phyloP scores from a whole-genome alignment of 2,113 vertebrate species.

The Mirza zaza region DNA sequence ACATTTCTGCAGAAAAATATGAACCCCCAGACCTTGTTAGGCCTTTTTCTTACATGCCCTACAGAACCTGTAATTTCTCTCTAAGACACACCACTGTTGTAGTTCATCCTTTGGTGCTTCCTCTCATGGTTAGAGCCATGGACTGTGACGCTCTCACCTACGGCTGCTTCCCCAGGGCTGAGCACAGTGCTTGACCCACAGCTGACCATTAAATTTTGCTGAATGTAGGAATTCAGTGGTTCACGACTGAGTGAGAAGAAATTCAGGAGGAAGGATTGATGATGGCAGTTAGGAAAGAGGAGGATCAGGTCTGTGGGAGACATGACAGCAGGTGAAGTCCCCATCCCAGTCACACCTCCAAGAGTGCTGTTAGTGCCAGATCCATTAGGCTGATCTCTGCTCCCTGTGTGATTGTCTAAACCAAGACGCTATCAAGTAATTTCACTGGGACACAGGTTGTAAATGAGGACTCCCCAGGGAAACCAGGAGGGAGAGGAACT shows the following conservation, averaged over 20 bases:
- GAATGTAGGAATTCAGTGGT: neutral
- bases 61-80: neutral
- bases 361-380: neutral
- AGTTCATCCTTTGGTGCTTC: neutral
- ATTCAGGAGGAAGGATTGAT: neutral
- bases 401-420: neutral
- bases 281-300: neutral
- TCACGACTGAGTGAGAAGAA: neutral
- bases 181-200: neutral
- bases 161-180: neutral
- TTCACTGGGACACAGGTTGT: neutral
- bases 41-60: neutral
- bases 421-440: neutral
- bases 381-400: neutral
- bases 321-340: neutral
- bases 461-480: neutral
- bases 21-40: neutral
- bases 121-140: neutral
- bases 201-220: neutral
- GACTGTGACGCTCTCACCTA: neutral
- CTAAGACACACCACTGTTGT: neutral
- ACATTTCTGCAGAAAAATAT: neutral
- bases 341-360: neutral
- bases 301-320: neutral
- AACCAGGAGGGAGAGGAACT: neutral